Evolutionary conservation across 2,888 invertebrate species (phyloP), one percentile per base, ranked within the genome.

Genomic region (Agriopis marginaria): DNA sequence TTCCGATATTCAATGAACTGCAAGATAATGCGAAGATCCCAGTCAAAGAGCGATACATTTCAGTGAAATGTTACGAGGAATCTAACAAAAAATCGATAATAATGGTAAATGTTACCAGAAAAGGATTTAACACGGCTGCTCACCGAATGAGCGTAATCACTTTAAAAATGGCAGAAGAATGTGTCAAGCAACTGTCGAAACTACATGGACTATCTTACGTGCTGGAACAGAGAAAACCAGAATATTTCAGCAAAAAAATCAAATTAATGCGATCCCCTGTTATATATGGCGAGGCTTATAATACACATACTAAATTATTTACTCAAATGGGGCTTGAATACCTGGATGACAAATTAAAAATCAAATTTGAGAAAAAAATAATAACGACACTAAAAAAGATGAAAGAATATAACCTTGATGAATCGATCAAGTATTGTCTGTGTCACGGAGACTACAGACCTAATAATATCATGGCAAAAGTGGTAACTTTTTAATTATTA

Each of bases 401-500:
- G 71, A 58, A 60, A 0, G 71, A 75, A 9, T 82, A 85, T 68
- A 70, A 77, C 11, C 70, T 69, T n/a, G 83, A 84, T 1, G 72
- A 74, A 32, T 67, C 3, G 45, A 78, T n/a, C 69, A 78, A 10
- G 44, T 62, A 60, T 14, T 86, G 85, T 63, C 62, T 90, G 7
- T 84, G 86, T 55, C 91, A 91, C 71, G 90, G 91, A 0, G 91
- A 91, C 76, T 92, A 82, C 65, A 86, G 85, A 69, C 78, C 84
- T n/a, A 88, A 84, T 63, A 91, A 92, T 76, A 80, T 91, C 23
- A 71, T 92, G 77, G 60, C 84, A 75, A 79, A 85, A 73, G 62
- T 49, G 17, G 91, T 91, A 79, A 85, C 11, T 47, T n/a, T 6
- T 45, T 12, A 32, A 32, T 32, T 32, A 32, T 32, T 32, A 32